Conservation (phyloP, 2,888 invertebrate species). For the Lasius fuliginosus region DNA sequence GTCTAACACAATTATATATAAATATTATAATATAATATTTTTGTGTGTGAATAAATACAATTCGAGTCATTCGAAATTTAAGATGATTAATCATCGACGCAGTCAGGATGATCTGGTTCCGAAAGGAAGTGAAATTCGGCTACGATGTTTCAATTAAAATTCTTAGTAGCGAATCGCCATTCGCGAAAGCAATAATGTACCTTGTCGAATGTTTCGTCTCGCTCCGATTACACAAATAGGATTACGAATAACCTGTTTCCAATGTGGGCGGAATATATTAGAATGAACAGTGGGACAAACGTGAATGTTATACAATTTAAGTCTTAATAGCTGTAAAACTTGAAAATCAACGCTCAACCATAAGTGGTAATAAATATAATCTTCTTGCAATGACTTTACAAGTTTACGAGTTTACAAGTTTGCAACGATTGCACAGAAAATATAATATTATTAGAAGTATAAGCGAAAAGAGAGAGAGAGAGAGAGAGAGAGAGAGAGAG, state of each 20-base stretch:
- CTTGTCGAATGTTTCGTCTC: slow-evolving; percentile 60
- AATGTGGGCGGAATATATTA: slow-evolving; percentile 33
- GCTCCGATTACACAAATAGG: slow-evolving; percentile 68
- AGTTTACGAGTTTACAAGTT: neutral
- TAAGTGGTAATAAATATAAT: neutral
- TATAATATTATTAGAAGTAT: neutral
- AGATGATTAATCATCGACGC: slow-evolving; percentile 57
- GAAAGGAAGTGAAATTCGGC: slow-evolving; percentile 76
- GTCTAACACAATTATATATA: neutral
- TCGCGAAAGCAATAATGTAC: slow-evolving; percentile 56
- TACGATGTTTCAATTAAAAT: slow-evolving; percentile 67
- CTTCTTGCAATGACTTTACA: neutral
- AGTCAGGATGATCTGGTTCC: slow-evolving; percentile 68
- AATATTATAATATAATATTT: neutral
- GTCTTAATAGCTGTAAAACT: neutral
- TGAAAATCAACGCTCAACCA: neutral
- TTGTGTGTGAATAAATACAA: neutral
- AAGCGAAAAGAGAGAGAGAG: neutral
- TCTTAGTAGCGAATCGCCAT: slow-evolving; percentile 59
- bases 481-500: neutral
- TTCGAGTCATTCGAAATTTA: neutral
- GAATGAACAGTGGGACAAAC: slow-evolving; percentile 7
- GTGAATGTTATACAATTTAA: neutral
- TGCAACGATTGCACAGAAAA: neutral
- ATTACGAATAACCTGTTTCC: slow-evolving; percentile 46